These are phyloP conservation scores for Caenorhabditis afra DNA, from an alignment of 2,888 invertebrate genomes.

Conservation along the genomic window DNA sequence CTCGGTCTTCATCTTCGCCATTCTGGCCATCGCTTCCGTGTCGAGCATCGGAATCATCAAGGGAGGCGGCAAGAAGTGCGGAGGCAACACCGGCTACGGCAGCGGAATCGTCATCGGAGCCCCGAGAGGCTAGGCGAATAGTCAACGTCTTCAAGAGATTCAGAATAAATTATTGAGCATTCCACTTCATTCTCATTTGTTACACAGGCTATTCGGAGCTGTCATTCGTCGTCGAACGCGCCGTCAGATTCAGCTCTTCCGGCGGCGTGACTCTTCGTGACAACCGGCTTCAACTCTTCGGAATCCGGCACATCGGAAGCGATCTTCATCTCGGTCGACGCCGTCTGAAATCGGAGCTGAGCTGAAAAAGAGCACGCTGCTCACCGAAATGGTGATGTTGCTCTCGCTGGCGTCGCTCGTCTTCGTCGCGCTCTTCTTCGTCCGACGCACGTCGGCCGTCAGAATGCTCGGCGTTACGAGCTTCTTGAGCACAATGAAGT, in stretches of 20 bases:
- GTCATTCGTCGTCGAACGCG: conserved; percentile 51
- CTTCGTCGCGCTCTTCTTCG: conserved; percentile 2
- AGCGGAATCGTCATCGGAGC: conserved; percentile 48
- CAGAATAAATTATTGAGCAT: too few relatives aligned
- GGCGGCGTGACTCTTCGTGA: conserved; percentile 55
- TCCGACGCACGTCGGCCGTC: conserved; percentile 29
- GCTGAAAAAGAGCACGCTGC: not conserved
- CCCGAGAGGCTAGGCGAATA: not conserved
- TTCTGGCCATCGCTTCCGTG: conserved; percentile 1
- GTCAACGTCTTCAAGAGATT: too few relatives aligned
- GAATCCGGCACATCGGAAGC: conserved; percentile 46
- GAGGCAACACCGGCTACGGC: conserved; percentile 13
- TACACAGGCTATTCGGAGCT: too few relatives aligned
- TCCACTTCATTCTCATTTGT: too few relatives aligned
- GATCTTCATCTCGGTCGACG: conserved; percentile 55
- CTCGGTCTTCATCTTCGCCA: conserved; percentile 7
- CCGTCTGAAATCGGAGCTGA: conserved; percentile 18
- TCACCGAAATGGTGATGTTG: conserved; percentile 41
- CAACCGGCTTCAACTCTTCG: conserved; percentile 56
- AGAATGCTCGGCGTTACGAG: conserved; percentile 48
- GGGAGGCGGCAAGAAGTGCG: conserved; percentile 23
- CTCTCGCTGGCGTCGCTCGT: conserved; percentile 19
- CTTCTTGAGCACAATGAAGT: conserved; percentile 45
- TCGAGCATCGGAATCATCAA: conserved; percentile 23
- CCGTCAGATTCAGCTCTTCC: conserved; percentile 15